phyloP scores from a whole-genome alignment of 2,113 vertebrate genomes.

The Plestiodon gilberti region DNA sequence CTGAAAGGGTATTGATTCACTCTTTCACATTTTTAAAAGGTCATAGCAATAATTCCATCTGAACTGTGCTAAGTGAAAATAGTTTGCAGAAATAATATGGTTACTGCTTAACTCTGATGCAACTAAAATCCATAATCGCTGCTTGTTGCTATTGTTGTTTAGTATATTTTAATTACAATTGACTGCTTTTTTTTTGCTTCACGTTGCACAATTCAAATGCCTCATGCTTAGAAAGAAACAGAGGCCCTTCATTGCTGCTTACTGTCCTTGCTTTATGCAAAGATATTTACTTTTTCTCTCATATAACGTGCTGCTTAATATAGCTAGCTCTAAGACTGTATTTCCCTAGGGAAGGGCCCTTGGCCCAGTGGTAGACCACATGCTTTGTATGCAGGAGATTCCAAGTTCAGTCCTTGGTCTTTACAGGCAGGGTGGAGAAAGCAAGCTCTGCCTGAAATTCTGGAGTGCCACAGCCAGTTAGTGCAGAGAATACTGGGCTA shows the following conservation, averaged over 20 bases:
- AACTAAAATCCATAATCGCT: slow-evolving; percentile 68
- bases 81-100: slow-evolving; percentile 76
- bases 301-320: slow-evolving; percentile 25
- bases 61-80: slow-evolving; percentile 80
- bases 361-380: too few relatives aligned
- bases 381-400: too few relatives aligned
- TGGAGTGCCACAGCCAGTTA: too few relatives aligned
- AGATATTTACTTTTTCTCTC: slow-evolving; percentile 53
- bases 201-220: slow-evolving; percentile 29
- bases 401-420: too few relatives aligned
- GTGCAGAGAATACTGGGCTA: too few relatives aligned
- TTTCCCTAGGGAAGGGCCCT: slow-evolving; percentile 53
- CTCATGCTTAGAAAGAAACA: slow-evolving; percentile 52
- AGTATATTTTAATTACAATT: slow-evolving; percentile 70
- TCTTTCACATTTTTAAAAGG: slow-evolving; percentile 81
- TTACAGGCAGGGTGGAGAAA: too few relatives aligned
- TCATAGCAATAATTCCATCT: slow-evolving; percentile 81
- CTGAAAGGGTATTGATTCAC: slow-evolving; percentile 77
- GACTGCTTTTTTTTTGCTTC: slow-evolving; percentile 1
- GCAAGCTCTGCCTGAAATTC: too few relatives aligned
- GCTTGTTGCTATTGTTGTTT: slow-evolving; percentile 46
- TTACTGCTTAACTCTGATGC: slow-evolving; percentile 63
- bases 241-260: slow-evolving; percentile 34
- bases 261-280: slow-evolving; percentile 10
- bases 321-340: background rate